Conservation (phyloP, 2,113 vertebrate genomes). For the Phalacrocorax aristotelis region DNA sequence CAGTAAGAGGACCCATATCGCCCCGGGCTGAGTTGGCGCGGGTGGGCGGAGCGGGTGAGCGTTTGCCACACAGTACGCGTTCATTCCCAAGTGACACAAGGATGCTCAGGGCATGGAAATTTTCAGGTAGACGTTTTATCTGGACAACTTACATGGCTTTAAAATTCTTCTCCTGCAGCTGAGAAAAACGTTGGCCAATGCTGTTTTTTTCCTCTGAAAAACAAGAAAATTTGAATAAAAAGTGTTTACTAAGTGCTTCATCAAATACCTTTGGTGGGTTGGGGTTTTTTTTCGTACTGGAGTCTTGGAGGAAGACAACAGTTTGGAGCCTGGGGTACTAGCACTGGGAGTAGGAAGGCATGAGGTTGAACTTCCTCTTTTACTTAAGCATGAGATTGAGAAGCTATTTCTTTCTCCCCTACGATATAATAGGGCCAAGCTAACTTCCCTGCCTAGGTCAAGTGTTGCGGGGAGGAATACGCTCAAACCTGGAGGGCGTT, state of each 20-base stretch:
- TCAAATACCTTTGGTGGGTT: background rate
- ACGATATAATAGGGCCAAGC: fast-evolving
- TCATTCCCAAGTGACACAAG: background rate
- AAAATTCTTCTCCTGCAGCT: constrained; percentile 30
- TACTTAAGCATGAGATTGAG: background rate
- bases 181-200: constrained; percentile 6
- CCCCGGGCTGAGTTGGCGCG: fast-evolving
- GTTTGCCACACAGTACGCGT: fast-evolving
- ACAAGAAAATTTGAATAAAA: background rate
- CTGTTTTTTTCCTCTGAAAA: background rate
- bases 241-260: background rate
- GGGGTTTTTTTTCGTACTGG: background rate
- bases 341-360: background rate
- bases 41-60: background rate
- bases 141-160: constrained; percentile 35
- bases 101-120: background rate
- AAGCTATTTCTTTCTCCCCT: background rate
- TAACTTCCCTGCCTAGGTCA: background rate
- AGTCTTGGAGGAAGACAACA: background rate
- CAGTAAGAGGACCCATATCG: fast-evolving
- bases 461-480: background rate
- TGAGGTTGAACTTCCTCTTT: too few species aligned
- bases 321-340: background rate
- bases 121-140: background rate
- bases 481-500: background rate